Evolutionary conservation across 2,888 invertebrate species (phyloP), one percentile per base, ranked within the genome.

Genomic region (Eupithecia subumbrata): DNA sequence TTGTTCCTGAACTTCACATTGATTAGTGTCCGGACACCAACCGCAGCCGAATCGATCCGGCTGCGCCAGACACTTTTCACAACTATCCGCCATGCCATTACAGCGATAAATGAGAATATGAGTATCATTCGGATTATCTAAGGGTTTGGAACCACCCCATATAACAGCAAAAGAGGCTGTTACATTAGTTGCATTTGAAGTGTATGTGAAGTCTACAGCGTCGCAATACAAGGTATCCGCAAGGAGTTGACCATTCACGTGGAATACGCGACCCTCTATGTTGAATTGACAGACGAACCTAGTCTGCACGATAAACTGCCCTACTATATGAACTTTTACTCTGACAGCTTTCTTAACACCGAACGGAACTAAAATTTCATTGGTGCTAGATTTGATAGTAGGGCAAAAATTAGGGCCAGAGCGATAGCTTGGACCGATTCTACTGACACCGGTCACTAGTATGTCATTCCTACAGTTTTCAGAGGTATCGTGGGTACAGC

Each of bases 61-160:
- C 60, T 60, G 60, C 60, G 60, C 60, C 60, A 60, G 14, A 60
- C 60, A 60, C 60, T 60, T 60, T 25, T 60, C 60, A 60, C 60
- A 25, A 60, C 14, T 60, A 14, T 60, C 25, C 14, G 60, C 60
- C 60, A 25, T 60, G 22, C 22, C 5, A 12, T 25, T 25, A 25
- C 60, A 99, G 76, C 98, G 97, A 92, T 98, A 98, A 86, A 98
- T 98, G 72, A 98, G 97, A 88, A 98, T 98, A 94, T 98, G 98
- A 87, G 99, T 98, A 91, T 98, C 98, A 92, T 98, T 97, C 5
- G 99, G 99, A 95, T 99, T 99, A 94, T 99, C 99, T 83, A 99
- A 95, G 12, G 98, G 98, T 87, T 98, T 98, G 11, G 98, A 98
- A 22, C 98, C 98, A 81, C 98, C 98, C 98, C 98, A 98, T 87